Conservation (phyloP, 2,797 vertebrate genomes). For the Anolis apletophallus region DNA sequence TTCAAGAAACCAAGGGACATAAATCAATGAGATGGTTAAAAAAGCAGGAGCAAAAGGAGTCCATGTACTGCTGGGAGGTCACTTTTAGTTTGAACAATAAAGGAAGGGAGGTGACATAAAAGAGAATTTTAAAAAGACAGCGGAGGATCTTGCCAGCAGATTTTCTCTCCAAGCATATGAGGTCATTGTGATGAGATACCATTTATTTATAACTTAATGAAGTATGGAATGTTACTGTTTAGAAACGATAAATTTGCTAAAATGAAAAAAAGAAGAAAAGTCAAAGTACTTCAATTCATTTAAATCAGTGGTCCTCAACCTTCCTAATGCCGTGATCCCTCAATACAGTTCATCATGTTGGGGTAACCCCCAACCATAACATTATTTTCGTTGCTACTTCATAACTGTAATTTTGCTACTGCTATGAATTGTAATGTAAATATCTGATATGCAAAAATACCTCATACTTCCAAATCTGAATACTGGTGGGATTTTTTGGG, state of each 20-base stretch:
- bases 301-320: neutral
- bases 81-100: conserved; percentile 38
- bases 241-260: neutral
- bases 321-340: too few species aligned
- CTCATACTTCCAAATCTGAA: too few species aligned
- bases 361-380: too few species aligned
- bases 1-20: neutral
- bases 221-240: neutral
- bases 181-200: neutral
- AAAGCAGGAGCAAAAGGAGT: conserved; percentile 26
- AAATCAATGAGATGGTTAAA: neutral
- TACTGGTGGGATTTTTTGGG: too few species aligned
- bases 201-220: neutral
- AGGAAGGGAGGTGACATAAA: conserved; percentile 7
- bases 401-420: too few species aligned
- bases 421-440: too few species aligned
- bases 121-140: neutral
- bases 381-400: too few species aligned
- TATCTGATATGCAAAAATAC: too few species aligned
- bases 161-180: neutral
- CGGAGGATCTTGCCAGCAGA: neutral
- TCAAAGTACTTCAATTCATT: neutral
- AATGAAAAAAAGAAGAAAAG: neutral
- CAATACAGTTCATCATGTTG: too few species aligned
- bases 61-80: conserved; percentile 48